A percentile compares a stretch with the other conserved stretches of the same genome.
Conservation (phyloP, 2,113 vertebrate species). For the Oreocharis arfaki region DNA sequence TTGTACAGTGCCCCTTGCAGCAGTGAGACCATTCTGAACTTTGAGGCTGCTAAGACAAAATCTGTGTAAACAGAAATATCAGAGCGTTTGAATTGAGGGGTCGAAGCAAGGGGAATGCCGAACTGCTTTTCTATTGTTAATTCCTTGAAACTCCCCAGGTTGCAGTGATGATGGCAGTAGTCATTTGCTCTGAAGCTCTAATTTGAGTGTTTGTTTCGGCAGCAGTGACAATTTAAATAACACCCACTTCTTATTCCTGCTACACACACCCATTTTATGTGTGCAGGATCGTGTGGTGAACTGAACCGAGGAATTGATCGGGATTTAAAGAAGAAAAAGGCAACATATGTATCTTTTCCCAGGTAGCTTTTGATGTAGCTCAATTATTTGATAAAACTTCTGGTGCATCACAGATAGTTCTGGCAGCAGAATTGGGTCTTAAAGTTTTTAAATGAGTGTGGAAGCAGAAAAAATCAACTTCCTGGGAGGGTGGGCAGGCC, state of each 20-base stretch:
- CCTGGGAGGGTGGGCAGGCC: neutral
- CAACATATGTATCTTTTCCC: neutral
- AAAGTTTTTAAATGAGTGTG: neutral
- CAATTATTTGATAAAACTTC: neutral
- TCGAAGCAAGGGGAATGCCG: neutral
- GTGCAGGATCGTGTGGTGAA: neutral
- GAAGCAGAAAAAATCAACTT: neutral
- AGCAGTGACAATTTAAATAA: slow-evolving; percentile 25
- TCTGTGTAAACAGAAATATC: neutral
- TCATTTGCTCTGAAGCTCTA: slow-evolving; percentile 15
- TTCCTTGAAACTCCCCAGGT: neutral
- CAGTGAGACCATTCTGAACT: neutral
- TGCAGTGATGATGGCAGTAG: neutral
- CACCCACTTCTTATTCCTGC: slow-evolving; percentile 11
- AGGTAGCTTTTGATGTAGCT: neutral
- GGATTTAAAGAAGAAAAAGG: neutral
- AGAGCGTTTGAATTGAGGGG: neutral
- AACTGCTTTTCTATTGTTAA: neutral
- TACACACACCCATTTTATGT: neutral
- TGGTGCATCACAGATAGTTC: neutral
- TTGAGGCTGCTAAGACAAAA: neutral
- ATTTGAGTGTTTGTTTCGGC: slow-evolving; percentile 22
- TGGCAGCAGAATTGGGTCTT: neutral
- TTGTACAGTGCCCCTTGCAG: neutral
- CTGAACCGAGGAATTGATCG: neutral